Base-by-base conservation (phyloP, 2,797 vertebrate genomes). In the Numenius phaeopus region DNA sequence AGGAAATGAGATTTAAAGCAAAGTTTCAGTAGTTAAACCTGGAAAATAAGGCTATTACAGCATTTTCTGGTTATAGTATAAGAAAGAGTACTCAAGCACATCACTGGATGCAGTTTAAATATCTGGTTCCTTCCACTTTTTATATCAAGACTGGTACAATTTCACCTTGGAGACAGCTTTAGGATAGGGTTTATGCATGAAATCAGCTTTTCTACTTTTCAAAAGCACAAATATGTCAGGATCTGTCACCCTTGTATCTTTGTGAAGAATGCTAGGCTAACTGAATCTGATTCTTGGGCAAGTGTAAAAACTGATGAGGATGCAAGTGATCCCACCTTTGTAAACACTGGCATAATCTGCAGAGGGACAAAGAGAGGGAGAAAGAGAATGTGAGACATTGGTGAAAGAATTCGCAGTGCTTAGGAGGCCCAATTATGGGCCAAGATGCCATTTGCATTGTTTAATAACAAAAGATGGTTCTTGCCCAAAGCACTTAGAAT, bases 341-440 rank as follows among this genome's bases (percentile, higher is more conserved):
- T 95, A 96, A 97, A 96, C 93, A 96, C 71, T 90, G 44, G 83
- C 87, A 93, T 93, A 96, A 95, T 96, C 92, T 97, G 80, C 86
- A 93, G 92, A 85, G 59, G 75, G 71, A 90, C 87, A 96, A 97
- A 95, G 88, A 83, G 50, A 87, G 83, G 32, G 80, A 89, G 89
- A 95, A 94, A 94, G 79, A 96, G 90, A 96, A 95, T 96, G 95
- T 77, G 80, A 96, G 96, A 94, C 92, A 94, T 34, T 84, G 78
- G 84, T 87, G 81, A 97, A 97, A 95, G 95, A 96, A 97, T 92
- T 90, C 87, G 90, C 90, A 81, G 90, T 61, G 89, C 90, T 96
- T 97, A 95, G 97, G 26, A 97, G 82, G 64, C 70, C 84, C 89
- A 97, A 97, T 97, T 97, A 97, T 89, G 79, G 82, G 90, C 82